phyloP scores from a whole-genome alignment of 2,113 vertebrate genomes.

The Poeciliopsis occidentalis region DNA sequence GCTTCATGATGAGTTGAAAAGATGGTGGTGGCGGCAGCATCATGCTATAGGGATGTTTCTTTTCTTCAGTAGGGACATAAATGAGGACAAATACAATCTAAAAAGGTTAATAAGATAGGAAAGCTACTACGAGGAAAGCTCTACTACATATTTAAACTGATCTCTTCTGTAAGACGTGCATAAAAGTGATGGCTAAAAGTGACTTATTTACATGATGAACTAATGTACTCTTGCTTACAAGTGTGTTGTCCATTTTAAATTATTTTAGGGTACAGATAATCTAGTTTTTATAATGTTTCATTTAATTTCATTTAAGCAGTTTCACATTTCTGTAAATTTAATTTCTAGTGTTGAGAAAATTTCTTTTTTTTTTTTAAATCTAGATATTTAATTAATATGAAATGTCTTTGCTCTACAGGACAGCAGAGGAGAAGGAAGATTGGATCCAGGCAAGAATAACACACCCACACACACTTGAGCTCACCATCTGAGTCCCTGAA shows the following conservation, averaged over 20 bases:
- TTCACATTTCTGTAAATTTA: background rate
- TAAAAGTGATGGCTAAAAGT: background rate
- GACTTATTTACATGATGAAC: too few species aligned
- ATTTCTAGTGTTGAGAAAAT: background rate
- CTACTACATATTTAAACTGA: too few species aligned
- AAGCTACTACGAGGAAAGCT: too few species aligned
- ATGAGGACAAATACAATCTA: too few species aligned
- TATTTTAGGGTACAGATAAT: background rate
- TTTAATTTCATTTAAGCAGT: background rate
- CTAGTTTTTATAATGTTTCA: background rate
- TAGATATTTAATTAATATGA: constrained; percentile 3
- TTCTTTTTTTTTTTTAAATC: background rate
- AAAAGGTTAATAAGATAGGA: too few species aligned
- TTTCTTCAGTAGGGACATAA: too few species aligned
- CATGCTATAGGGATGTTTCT: too few species aligned
- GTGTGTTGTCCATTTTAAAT: background rate
- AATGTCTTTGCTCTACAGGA: constrained; percentile 80
- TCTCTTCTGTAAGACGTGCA: background rate
- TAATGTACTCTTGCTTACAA: background rate
- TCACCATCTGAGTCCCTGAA: background rate
- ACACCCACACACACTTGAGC: constrained; percentile 8
- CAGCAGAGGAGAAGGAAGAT: constrained; percentile 93
- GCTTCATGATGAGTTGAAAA: background rate
- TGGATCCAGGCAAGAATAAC: constrained; percentile 89
- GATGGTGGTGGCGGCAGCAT: too few species aligned